Evolutionary conservation across 1,140 invertebrate genomes (phyloP).

Genomic region (Sycophila sp.): DNA sequence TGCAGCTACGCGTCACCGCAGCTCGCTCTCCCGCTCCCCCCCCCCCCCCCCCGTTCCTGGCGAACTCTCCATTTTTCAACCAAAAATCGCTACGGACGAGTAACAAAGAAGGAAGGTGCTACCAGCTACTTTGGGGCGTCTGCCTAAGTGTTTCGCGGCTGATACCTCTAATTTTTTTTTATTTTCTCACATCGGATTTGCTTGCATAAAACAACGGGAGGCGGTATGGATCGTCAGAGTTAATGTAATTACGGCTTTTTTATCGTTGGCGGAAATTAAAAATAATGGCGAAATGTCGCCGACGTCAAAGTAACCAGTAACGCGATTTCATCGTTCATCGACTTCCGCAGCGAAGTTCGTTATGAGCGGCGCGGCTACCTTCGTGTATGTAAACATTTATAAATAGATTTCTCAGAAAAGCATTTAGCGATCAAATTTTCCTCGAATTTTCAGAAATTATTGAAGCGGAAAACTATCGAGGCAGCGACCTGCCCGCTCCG

Average conservation of each 20-base stretch:
- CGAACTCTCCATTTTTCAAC: not conserved
- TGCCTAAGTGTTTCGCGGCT: not conserved
- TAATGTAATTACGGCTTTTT: not conserved
- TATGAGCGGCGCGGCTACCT: not conserved
- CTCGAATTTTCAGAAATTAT: not conserved
- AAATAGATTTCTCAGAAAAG: not conserved
- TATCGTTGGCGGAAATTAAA: conserved; percentile 27
- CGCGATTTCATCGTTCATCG: conserved; percentile 4
- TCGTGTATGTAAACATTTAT: conserved; percentile 1
- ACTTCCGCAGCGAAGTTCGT: conserved; percentile 7
- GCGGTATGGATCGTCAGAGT: not conserved
- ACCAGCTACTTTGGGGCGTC: too few relatives aligned
- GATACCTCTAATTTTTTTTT: not conserved
- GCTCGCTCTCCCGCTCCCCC: not conserved
- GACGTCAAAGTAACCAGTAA: conserved; percentile 29
- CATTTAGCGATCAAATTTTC: not conserved
- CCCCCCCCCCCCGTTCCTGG: not conserved
- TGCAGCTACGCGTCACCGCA: not conserved
- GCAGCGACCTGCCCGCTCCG: not conserved
- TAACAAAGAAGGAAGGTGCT: too few relatives aligned
- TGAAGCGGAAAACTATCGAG: not conserved
- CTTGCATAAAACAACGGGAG: too few relatives aligned
- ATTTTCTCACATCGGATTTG: not conserved
- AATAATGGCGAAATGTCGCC: conserved; percentile 13
- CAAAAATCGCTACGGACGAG: too few relatives aligned